Base-by-base conservation (phyloP, 2,797 vertebrate species). In the Parotocinclus haroldoi region DNA sequence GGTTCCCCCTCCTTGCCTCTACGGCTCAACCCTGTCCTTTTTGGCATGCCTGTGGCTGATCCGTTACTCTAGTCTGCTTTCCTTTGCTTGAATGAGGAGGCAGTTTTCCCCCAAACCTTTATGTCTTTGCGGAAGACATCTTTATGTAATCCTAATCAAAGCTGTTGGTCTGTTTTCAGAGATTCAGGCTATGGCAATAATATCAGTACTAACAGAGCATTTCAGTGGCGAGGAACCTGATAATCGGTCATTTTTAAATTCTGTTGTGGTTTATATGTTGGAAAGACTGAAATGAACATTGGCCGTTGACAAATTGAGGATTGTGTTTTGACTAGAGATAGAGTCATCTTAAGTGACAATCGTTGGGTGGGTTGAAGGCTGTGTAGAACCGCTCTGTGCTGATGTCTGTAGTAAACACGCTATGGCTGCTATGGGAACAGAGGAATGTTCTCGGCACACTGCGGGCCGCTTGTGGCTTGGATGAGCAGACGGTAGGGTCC, bases 391-490 rank as follows among this genome's bases (percentile, higher is more conserved):
- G 62, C 19, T 66, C 62, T 73, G 56, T 51, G 13, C 49, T 27
- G 50, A 63, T 58, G 45, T 52, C 62, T 58, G 55, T 72, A 73
- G 52, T 72, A 77, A 77, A 72, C 71, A 67, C 12, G 17, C 53
- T 62, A 36, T 56, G 42, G 54, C 60, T 76, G 48, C 72, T 51
- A 69, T 76, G 68, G 70, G 39, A 65, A 80, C 66, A 13, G 59
- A 66, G 72, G 72, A 76, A 80, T 75, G 78, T 75, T 72, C 39
- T 56, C 63, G 38, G 59, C 53, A 66, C 54, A 58, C 58, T 68
- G 71, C 48, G 58, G 63, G 58, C 60, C 63, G 65, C 63, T 71
- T 73, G 76, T n/a, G 80, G 74, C 57, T 73, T 70, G 51, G 36
- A 50, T 40, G 19, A 69, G 55, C 62, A 55, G 68, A 57, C 45